Evolutionary conservation across 2,113 vertebrate genomes (phyloP).

Genomic region (Burhinus bistriatus): DNA sequence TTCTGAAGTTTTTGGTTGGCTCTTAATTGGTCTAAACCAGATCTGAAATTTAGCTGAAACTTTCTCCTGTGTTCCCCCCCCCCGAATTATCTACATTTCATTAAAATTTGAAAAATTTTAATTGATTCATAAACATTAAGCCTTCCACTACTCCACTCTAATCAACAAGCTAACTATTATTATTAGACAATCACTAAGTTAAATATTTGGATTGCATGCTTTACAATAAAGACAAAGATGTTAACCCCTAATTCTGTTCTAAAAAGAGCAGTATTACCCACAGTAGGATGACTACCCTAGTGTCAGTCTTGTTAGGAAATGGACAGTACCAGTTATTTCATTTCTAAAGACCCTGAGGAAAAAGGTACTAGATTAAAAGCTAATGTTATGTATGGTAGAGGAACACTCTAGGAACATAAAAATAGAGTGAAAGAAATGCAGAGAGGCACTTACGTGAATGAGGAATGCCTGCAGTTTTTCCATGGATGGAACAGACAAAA

Average conservation of each 20-base stretch:
- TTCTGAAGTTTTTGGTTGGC: neutral
- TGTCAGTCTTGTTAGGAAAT: slow-evolving; percentile 73
- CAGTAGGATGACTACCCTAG: slow-evolving; percentile 32
- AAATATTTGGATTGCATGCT: slow-evolving; percentile 64
- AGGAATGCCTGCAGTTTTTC: slow-evolving; percentile 86
- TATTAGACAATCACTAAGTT: slow-evolving; percentile 6
- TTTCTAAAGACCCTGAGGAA: slow-evolving; percentile 35
- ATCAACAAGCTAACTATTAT: neutral
- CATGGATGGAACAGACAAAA: slow-evolving; percentile 82
- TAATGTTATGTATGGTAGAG: slow-evolving; percentile 58
- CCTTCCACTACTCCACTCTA: slow-evolving; percentile 1
- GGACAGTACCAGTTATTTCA: slow-evolving; percentile 11
- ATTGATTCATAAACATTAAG: neutral
- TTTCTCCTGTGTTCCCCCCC: neutral
- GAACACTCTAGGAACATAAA: slow-evolving; percentile 16
- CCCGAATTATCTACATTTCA: neutral
- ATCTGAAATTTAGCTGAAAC: neutral
- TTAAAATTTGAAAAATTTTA: neutral
- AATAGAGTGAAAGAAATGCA: slow-evolving; percentile 61
- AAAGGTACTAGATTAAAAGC: slow-evolving; percentile 57
- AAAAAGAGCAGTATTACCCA: neutral
- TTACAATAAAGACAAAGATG: neutral
- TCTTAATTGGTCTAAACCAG: neutral
- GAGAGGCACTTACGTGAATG: slow-evolving; percentile 92
- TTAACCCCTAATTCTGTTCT: slow-evolving; percentile 55